phyloP scores from a whole-genome alignment of 1,140 invertebrate genomes.

The Phymorhynchus buccinoides region DNA sequence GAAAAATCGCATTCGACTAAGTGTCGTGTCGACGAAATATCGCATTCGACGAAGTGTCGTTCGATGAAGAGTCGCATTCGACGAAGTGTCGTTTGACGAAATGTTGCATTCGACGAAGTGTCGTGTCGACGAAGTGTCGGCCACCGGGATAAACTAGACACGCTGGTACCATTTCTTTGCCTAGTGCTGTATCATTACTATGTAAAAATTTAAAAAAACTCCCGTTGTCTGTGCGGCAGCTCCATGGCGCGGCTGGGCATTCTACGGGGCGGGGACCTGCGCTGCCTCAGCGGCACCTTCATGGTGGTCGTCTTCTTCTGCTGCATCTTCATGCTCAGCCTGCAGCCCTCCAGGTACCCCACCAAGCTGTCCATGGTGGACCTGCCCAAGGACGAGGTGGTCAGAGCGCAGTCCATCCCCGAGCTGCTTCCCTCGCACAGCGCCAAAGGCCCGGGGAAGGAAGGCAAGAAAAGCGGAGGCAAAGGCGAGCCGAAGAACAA shows the following conservation, averaged over 20 bases:
- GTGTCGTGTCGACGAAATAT: too few relatives aligned
- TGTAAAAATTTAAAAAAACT: neutral
- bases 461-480: neutral
- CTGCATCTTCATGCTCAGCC: constrained; percentile 10
- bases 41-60: too few relatives aligned
- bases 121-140: too few relatives aligned
- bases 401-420: constrained; percentile 18
- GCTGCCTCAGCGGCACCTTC: constrained; percentile 24
- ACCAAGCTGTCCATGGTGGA: constrained; percentile 18
- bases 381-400: constrained; percentile 26
- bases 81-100: too few relatives aligned
- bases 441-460: neutral
- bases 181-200: neutral
- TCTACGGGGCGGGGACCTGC: neutral
- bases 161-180: too few relatives aligned
- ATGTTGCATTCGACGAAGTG: too few relatives aligned
- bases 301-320: constrained; percentile 12
- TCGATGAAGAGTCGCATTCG: too few relatives aligned
- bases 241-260: constrained; percentile 28
- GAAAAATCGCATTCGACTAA: too few relatives aligned
- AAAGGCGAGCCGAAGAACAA: neutral
- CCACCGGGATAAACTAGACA: too few relatives aligned
- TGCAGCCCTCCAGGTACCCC: constrained; percentile 20
- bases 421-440: neutral
- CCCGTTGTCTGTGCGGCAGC: neutral